Conservation (phyloP, 2,113 vertebrate genomes). For the Nasalis larvatus region DNA sequence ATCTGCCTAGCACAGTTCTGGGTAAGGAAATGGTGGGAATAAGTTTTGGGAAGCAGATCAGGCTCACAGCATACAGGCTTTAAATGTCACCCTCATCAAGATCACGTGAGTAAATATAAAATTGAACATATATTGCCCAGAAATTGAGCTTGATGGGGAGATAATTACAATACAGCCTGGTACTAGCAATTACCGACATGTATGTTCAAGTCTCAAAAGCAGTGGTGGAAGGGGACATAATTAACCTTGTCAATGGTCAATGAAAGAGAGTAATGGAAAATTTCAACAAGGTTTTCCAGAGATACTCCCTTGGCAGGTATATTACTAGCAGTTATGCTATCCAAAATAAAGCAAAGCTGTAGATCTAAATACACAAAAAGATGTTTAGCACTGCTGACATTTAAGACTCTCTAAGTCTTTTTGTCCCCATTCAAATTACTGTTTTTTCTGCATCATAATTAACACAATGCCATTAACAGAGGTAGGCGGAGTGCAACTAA, state of each 20-base stretch:
- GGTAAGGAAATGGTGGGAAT: not conserved
- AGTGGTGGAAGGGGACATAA: not conserved
- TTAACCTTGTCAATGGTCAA: not conserved
- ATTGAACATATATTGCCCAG: not conserved
- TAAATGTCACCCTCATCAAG: not conserved
- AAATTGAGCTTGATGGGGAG: not conserved
- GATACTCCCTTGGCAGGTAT: not conserved
- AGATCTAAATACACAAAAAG: not conserved
- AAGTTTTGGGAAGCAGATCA: not conserved
- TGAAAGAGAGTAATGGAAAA: not conserved
- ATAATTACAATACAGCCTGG: not conserved
- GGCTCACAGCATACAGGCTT: not conserved
- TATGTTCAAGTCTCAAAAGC: not conserved
- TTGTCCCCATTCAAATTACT: not conserved
- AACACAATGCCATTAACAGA: not conserved
- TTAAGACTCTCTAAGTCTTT: not conserved
- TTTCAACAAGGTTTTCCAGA: not conserved
- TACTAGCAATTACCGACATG: not conserved
- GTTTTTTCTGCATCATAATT: constrained; percentile 3
- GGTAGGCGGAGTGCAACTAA: not conserved
- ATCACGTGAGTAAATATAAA: not conserved
- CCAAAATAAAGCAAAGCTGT: not conserved
- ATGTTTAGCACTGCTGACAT: not conserved
- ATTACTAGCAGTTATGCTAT: not conserved
- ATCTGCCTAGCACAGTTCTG: not conserved